These are phyloP conservation scores for Nicator chloris DNA, from an alignment of 2,113 vertebrate genomes.

Conservation along the genomic window DNA sequence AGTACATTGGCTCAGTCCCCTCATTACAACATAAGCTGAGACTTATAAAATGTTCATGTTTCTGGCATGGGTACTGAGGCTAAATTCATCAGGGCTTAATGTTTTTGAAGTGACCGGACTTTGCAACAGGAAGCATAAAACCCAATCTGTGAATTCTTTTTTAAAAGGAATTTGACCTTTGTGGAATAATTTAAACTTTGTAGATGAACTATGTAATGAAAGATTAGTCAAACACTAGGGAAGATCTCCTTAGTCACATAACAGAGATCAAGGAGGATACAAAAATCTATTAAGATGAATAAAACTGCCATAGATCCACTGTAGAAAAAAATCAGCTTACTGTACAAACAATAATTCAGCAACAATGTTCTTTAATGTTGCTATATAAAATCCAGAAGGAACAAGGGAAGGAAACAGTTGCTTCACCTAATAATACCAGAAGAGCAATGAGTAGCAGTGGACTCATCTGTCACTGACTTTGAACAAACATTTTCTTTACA, in stretches of 20 bases:
- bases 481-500: not conserved
- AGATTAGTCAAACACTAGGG: not conserved
- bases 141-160: not conserved
- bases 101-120: not conserved
- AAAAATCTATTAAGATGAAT: not conserved
- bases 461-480: not conserved
- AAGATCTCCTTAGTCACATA: not conserved
- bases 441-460: not conserved
- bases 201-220: not conserved
- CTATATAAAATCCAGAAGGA: not conserved
- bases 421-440: not conserved
- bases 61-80: not conserved
- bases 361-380: not conserved
- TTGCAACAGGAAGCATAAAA: not conserved
- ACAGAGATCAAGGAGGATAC: not conserved
- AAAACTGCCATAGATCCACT: not conserved
- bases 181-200: not conserved
- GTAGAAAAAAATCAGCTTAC: not conserved
- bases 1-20: not conserved
- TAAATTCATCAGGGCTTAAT: not conserved
- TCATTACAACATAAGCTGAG: not conserved
- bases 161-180: not conserved
- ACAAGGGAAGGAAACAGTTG: not conserved
- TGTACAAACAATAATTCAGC: not conserved
- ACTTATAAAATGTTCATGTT: not conserved